Evolutionary conservation across 2,797 vertebrate genomes (phyloP).

Genomic region (Chelonia mydas): DNA sequence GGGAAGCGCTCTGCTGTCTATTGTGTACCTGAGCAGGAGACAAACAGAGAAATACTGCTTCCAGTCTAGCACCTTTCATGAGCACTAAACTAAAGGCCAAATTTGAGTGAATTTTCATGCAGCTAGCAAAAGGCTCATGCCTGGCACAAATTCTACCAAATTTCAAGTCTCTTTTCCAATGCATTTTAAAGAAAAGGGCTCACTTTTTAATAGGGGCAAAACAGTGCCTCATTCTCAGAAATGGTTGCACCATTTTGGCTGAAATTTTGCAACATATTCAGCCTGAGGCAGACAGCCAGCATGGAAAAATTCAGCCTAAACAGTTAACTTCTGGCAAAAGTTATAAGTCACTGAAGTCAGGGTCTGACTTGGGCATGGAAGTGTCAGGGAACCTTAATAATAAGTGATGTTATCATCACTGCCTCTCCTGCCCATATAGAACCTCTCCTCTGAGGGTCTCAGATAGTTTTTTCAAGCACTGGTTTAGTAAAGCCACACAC

Average conservation of each 20-base stretch:
- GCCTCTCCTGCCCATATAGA: neutral
- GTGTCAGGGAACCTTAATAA: constrained; percentile 1
- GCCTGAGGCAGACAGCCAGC: neutral
- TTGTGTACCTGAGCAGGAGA: neutral
- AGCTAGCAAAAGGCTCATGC: neutral
- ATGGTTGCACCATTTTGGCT: neutral
- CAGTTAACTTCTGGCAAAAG: constrained; percentile 52
- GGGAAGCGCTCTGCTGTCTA: neutral
- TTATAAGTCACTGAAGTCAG: constrained; percentile 50
- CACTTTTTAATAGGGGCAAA: neutral
- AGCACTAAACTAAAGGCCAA: neutral
- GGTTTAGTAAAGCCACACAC: neutral
- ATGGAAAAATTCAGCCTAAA: neutral
- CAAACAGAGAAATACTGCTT: neutral
- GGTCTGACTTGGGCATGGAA: constrained; percentile 37
- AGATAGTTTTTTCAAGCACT: neutral
- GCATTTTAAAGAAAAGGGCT: constrained; percentile 67
- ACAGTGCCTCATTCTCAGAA: neutral
- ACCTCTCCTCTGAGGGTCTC: neutral
- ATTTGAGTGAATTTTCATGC: neutral
- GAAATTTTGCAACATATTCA: neutral
- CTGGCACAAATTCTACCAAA: neutral
- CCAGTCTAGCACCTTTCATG: neutral
- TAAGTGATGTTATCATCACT: neutral
- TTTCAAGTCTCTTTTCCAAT: constrained; percentile 59